Base-by-base conservation (phyloP, 2,888 invertebrate species). In the Hydroisotoma schaefferi region DNA sequence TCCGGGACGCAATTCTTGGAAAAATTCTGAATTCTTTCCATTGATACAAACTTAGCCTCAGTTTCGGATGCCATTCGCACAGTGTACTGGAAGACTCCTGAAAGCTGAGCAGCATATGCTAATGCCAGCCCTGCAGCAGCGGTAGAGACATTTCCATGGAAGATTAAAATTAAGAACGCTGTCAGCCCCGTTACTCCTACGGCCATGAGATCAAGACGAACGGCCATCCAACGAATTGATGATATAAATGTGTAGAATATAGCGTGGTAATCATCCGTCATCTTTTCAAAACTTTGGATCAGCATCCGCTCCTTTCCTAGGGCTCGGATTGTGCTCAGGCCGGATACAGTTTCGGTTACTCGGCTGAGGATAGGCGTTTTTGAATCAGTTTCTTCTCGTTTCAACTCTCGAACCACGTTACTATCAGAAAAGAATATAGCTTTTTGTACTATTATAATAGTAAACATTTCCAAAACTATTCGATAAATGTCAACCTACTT, bases 241-340 rank as follows among this genome's bases (percentile, higher is more conserved):
- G 79, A 76, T 65, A 77, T 77, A 62, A 79, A 80, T 44, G 82
- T 73, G 70, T 79, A 80, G 59, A 78, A 76, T n/a, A 69, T 60
- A 2, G 70, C 61, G 43, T 65, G 62, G 28, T 65, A 63, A 3
- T 57, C 47, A 49, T 72, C 69, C 0, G 63, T 54, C 25, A 70
- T 22, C 10, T 55, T 54, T 25, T 72, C 67, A 48, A 72, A 72
- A 29, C 68, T 67, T 61, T 76, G 74, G 49, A 76, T 73, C 70
- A 82, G 82, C 38, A 80, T 77, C 12, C 76, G 73, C 65, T 81
- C 80, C 67, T 81, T 83, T n/a, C 77, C 78, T 73, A 81, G 84
- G 1, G 85, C 83, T 68, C 82, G 81, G 55, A 85, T 83, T 2
- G 82, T 82, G 54, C 78, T 75, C n/a, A 84, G 75, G 33, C 85